Conservation (phyloP, 2,797 vertebrate species). For the Bufotes viridis region DNA sequence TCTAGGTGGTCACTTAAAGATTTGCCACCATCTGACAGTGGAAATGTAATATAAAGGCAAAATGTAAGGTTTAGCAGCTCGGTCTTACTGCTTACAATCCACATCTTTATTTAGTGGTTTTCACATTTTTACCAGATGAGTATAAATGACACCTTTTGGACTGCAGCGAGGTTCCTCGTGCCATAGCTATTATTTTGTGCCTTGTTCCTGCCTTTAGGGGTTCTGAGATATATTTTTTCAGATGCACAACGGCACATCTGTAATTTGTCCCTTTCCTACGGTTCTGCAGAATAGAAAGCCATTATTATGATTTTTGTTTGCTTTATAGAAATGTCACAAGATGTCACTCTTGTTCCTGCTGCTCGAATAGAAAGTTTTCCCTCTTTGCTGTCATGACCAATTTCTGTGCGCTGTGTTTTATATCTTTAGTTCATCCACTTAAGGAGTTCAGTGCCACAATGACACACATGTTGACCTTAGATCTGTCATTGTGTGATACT, state of each 20-base stretch:
- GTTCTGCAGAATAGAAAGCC: background rate
- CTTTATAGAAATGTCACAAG: constrained; percentile 55
- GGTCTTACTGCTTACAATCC: no score
- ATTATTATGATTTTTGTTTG: constrained; percentile 24
- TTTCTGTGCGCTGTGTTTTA: constrained; percentile 42
- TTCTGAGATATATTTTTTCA: background rate
- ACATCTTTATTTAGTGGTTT: no score
- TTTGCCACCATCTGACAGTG: no score
- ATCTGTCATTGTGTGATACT: constrained; percentile 50
- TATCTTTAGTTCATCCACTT: constrained; percentile 56
- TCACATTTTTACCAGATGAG: no score
- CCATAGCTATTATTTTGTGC: background rate
- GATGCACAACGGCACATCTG: background rate
- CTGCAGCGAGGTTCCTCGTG: background rate
- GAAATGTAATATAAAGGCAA: no score
- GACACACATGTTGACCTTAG: constrained; percentile 55
- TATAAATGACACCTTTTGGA: background rate
- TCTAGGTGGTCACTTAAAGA: no score
- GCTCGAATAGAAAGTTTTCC: constrained; percentile 17
- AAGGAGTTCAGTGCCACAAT: constrained; percentile 56
- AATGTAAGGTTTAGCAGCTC: no score
- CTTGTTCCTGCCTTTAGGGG: background rate
- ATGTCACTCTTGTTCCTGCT: constrained; percentile 60
- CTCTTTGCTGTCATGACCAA: constrained; percentile 15
- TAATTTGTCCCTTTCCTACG: background rate